Conservation (phyloP, 2,113 vertebrate genomes). For the Notarius quadriscutis region DNA sequence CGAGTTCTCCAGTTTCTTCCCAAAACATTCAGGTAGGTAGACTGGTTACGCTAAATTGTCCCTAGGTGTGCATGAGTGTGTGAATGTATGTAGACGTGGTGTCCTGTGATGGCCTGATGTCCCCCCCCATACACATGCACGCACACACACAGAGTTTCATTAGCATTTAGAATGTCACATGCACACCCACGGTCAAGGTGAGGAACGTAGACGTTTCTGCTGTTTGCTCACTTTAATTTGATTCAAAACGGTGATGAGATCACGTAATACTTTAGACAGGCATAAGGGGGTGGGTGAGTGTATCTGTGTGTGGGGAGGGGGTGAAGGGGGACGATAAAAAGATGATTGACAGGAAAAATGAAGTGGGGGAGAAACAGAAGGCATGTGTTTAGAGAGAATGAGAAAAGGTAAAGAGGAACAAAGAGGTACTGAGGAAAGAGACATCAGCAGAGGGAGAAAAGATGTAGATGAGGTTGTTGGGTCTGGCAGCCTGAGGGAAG, state of each 20-base stretch:
- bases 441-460: conserved; percentile 24
- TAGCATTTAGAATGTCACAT: conserved; percentile 40
- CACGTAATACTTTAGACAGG: conserved; percentile 44
- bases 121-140: background rate
- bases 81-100: background rate
- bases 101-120: background rate
- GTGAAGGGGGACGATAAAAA: conserved; percentile 33
- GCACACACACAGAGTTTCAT: conserved; percentile 26
- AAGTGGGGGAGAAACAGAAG: conserved; percentile 5
- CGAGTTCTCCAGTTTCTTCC: background rate
- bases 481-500: conserved; percentile 36
- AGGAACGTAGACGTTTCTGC: conserved; percentile 22
- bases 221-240: conserved; percentile 55
- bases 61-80: background rate
- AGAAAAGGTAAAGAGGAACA: background rate
- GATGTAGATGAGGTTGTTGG: conserved; percentile 50
- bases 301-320: conserved; percentile 34
- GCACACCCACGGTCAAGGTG: conserved; percentile 20
- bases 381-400: background rate
- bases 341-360: background rate
- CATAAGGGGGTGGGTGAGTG: conserved; percentile 16
- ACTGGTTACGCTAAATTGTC: background rate
- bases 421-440: background rate
- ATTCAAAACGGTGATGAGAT: conserved; percentile 43
- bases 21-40: no score